These are phyloP conservation scores for Hydractinia symbiolongicarpus DNA, from an alignment of 30 jellyfish, hydroid and myxozoan species.

Conservation along the genomic window DNA sequence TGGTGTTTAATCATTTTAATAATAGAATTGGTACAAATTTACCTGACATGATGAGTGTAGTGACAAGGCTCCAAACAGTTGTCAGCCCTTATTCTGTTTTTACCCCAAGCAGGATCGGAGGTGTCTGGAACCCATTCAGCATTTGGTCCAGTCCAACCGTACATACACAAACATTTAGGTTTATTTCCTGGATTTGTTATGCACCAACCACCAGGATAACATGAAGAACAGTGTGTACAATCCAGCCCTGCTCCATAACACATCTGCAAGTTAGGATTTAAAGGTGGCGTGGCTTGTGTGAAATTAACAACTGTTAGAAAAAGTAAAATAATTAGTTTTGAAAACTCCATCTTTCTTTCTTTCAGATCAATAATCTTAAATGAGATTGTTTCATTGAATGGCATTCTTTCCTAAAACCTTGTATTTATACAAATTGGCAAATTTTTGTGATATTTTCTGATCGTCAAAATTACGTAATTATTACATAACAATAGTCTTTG, in stretches of 20 bases:
- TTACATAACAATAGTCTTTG: no score
- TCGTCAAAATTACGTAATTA: no score
- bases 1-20: no score
- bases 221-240: not conserved
- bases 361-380: no score
- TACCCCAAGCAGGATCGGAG: conserved; percentile 25
- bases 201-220: conserved; percentile 13
- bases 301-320: no score
- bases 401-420: no score
- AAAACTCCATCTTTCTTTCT: no score
- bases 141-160: conserved; percentile 29
- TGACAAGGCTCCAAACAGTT: conserved; percentile 18
- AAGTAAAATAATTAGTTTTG: no score
- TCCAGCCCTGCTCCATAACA: conserved; percentile 5
- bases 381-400: no score
- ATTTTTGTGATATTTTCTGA: no score
- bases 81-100: conserved; percentile 21
- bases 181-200: not conserved
- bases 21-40: not conserved
- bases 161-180: conserved; percentile 21
- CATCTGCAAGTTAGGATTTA: not conserved
- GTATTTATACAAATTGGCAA: no score
- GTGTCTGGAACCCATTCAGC: conserved; percentile 9
- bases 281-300: not conserved
- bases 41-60: conserved; percentile 30